phyloP scores from a whole-genome alignment of 2,797 vertebrate genomes.

The Silurus aristotelis region DNA sequence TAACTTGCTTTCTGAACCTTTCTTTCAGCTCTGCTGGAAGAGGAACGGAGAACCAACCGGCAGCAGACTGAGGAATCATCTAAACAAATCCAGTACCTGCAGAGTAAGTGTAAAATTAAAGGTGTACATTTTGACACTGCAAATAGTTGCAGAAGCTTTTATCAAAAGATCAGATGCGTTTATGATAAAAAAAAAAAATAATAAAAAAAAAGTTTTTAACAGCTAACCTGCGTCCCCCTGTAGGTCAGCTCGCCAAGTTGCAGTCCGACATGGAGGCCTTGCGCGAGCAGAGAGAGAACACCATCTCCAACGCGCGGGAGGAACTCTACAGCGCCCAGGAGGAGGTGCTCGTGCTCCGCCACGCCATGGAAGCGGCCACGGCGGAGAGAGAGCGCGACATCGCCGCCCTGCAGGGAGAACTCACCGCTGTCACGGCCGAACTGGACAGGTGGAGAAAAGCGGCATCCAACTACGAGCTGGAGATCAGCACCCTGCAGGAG shows the following conservation, averaged over 20 bases:
- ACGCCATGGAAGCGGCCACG: constrained; percentile 82
- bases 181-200: not conserved
- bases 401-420: constrained; percentile 81
- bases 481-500: constrained; percentile 84
- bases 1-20: not conserved
- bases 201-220: no score
- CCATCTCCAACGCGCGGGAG: constrained; percentile 84
- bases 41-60: constrained; percentile 87
- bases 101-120: constrained; percentile 78
- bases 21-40: constrained; percentile 86
- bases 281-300: constrained; percentile 88
- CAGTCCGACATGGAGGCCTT: constrained; percentile 90
- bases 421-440: constrained; percentile 79
- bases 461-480: constrained; percentile 85
- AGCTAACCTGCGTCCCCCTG: constrained; percentile 28
- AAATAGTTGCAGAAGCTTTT: no score
- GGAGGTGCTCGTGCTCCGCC: constrained; percentile 87
- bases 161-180: not conserved
- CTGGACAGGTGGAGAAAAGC: constrained; percentile 87
- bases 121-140: no score
- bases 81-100: constrained; percentile 94
- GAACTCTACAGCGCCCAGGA: constrained; percentile 88
- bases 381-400: constrained; percentile 86
- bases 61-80: constrained; percentile 89
- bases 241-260: constrained; percentile 87